A percentile compares a stretch with the other conserved stretches of the same genome.
phyloP scores from a whole-genome alignment of 2,797 vertebrate genomes.

The Enteromius treurensis region DNA sequence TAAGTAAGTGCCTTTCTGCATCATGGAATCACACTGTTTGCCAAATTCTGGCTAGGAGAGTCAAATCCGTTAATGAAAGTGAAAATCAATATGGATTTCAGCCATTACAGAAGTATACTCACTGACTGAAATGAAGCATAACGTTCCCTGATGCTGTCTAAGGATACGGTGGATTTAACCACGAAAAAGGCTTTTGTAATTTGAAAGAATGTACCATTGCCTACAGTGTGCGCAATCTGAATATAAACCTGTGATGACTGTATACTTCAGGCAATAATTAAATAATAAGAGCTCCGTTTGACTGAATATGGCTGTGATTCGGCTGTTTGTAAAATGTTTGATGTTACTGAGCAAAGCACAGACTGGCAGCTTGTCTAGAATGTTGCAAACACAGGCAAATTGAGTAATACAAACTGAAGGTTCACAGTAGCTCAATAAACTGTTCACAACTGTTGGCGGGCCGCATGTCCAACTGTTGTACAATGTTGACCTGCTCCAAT shows the following conservation, averaged over 20 bases:
- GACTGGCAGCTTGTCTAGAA: background rate
- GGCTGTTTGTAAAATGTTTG: background rate
- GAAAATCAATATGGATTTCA: constrained; percentile 46
- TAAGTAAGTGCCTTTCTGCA: constrained; percentile 33
- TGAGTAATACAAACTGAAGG: constrained; percentile 7
- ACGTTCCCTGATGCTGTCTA: constrained; percentile 36
- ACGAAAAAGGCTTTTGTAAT: background rate
- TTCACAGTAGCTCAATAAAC: background rate
- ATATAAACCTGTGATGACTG: background rate
- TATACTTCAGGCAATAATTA: constrained; percentile 2
- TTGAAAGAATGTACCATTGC: constrained; percentile 1
- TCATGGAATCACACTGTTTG: constrained; percentile 18
- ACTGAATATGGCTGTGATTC: background rate
- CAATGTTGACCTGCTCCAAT: background rate
- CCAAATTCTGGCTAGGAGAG: constrained; percentile 25
- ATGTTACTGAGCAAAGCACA: background rate
- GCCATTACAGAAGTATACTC: constrained; percentile 50
- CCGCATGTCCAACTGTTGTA: background rate
- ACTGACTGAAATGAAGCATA: constrained; percentile 47
- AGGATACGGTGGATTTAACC: constrained; percentile 13
- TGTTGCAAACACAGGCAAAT: constrained; percentile 9
- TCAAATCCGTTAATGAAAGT: constrained; percentile 44
- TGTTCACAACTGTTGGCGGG: background rate
- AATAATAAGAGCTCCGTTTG: background rate
- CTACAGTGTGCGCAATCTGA: background rate